phyloP scores from a whole-genome alignment of 1,140 invertebrate species.

The Schlechtendalia chinensis region DNA sequence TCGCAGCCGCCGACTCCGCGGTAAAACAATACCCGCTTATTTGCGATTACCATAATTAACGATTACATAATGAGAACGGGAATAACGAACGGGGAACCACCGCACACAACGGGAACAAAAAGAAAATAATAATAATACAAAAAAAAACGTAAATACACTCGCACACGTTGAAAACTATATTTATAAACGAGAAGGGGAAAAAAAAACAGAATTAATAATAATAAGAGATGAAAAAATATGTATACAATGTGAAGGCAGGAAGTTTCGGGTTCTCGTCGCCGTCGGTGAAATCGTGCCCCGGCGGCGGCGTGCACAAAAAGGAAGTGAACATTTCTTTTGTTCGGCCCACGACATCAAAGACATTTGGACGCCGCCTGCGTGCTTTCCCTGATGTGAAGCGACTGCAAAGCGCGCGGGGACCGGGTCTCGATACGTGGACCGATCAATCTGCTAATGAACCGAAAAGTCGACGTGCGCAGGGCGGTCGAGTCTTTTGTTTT shows the following conservation, averaged over 20 bases:
- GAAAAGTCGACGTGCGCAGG: neutral
- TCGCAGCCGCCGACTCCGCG: too few relatives aligned
- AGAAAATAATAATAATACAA: neutral
- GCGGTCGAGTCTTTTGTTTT: neutral
- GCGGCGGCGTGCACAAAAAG: neutral
- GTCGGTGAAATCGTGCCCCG: neutral
- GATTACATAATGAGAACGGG: constrained; percentile 22
- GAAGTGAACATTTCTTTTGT: constrained; percentile 36
- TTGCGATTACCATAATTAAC: constrained; percentile 37
- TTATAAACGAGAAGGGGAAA: neutral
- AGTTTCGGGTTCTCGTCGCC: constrained; percentile 18
- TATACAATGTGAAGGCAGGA: constrained; percentile 13
- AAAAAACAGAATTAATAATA: constrained; percentile 6
- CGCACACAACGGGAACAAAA: neutral
- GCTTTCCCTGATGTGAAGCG: constrained; percentile 7
- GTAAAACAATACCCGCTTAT: constrained; percentile 20
- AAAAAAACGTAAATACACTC: neutral
- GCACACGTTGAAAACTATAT: neutral
- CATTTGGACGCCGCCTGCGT: neutral
- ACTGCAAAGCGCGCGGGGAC: neutral
- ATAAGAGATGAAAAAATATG: neutral
- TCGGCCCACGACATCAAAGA: constrained; percentile 39
- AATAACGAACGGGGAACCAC: neutral
- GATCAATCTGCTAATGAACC: constrained; percentile 41
- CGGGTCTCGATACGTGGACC: constrained; percentile 10